Evolutionary conservation across 2,797 vertebrate species (phyloP).

Genomic region (Chiroxiphia lanceolata): DNA sequence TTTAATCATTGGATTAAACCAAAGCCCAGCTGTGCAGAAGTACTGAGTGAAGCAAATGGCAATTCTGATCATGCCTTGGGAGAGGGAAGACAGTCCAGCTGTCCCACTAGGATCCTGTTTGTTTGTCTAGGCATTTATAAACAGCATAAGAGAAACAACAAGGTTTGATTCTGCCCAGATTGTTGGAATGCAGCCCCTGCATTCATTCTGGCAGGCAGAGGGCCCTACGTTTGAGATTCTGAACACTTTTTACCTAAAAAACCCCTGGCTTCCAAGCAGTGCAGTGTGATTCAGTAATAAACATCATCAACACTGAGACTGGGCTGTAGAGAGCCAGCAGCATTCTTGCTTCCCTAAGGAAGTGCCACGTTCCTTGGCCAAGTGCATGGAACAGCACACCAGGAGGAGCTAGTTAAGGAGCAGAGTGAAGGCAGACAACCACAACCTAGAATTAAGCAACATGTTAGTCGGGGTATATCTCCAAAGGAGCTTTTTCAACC

Average conservation of each 20-base stretch:
- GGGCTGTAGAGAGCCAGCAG: neutral
- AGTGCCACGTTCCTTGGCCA: fast-evolving
- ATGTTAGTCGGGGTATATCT: neutral
- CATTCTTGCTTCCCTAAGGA: neutral
- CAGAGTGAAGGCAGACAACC: neutral
- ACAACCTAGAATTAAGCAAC: neutral
- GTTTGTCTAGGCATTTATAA: neutral
- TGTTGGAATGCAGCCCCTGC: neutral
- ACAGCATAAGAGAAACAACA: neutral
- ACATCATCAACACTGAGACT: fast-evolving
- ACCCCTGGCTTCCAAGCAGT: neutral
- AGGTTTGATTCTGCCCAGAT: neutral
- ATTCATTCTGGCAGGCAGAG: neutral
- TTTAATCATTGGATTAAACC: neutral
- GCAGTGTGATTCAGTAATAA: neutral
- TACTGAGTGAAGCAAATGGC: neutral
- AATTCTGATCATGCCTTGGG: neutral
- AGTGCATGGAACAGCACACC: fast-evolving
- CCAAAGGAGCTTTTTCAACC: neutral
- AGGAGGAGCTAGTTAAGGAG: neutral
- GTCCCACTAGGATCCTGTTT: neutral
- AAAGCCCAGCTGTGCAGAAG: neutral
- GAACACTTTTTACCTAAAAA: neutral
- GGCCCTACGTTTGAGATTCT: neutral
- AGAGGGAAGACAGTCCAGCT: neutral